phyloP scores from a whole-genome alignment of 2,113 vertebrate species.

The Uropsilus gracilis region DNA sequence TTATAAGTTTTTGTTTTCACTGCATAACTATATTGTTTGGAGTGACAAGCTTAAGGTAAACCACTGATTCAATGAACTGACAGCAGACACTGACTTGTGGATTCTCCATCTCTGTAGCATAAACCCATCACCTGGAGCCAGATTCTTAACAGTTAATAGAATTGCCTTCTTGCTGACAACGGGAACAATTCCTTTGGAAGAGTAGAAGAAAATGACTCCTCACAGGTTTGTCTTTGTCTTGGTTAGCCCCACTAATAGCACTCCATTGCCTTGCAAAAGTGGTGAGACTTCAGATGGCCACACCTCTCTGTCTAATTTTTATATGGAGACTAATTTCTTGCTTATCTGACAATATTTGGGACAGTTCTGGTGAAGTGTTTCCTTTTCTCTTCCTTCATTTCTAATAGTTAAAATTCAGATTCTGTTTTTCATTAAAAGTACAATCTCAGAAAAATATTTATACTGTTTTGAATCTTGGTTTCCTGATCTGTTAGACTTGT shows the following conservation, averaged over 20 bases:
- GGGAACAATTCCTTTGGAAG: neutral
- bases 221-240: neutral
- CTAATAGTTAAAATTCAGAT: neutral
- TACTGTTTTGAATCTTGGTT: neutral
- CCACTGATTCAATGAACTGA: neutral
- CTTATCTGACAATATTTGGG: neutral
- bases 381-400: neutral
- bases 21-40: neutral
- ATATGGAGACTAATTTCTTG: neutral
- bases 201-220: neutral
- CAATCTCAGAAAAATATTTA: neutral
- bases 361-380: neutral
- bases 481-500: neutral
- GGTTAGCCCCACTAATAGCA: neutral
- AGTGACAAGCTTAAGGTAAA: conserved; percentile 5
- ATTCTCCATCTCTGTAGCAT: neutral
- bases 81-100: neutral
- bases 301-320: neutral
- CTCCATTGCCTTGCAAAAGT: neutral
- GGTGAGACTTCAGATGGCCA: neutral
- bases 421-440: neutral
- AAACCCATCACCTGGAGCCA: neutral
- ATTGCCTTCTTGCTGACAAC: neutral
- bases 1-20: neutral
- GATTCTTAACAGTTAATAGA: neutral